Evolutionary conservation across 2,113 vertebrate genomes (phyloP), one percentile per base, ranked within the genome.

Genomic region (Stigmatopora argus): DNA sequence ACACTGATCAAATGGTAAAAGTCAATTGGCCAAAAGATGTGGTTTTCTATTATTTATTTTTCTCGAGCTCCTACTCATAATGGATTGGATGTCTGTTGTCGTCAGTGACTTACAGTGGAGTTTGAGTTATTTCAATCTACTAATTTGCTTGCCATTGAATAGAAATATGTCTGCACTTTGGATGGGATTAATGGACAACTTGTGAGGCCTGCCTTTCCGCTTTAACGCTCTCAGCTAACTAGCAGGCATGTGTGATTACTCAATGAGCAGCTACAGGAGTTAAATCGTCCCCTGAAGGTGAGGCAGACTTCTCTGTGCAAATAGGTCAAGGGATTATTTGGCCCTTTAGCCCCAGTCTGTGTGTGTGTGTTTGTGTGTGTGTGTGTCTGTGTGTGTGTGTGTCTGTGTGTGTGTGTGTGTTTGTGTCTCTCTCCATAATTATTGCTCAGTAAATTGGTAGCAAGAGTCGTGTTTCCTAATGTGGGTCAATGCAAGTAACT

Each of bases 221-320:
- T 53, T 61, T 45, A 64, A 58, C 56, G 44, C 67, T 53, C 61
- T 15, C 63, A 87, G 81, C 70, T 59, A 66, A 75, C 72, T 78
- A 75, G 81, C 70, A 80, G 82, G 67, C 70, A 85, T 74, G 65
- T 81, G 80, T 86, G 87, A 90, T 90, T 89, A 88, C 79, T 72
- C 81, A 78, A 83, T 26, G 65, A 86, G 86, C 83, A 81, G 83
- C 84, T 83, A 65, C 69, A 81, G 77, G 81, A 85, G 76, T 77
- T 87, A 86, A 89, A 84, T 87, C 81, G 77, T 77, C 83, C 84
- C 87, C 86, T 86, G 74, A 69, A 87, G 85, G 83, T 85, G 83
- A 74, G 78, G 83, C 85, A 82, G 62, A 75, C 83, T 75, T 79
- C 80, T 74, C 84, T 84, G 82, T 87, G 87, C 55, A 86, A 89